phyloP scores from a whole-genome alignment of 2,113 vertebrate species.

The Gambusia holbrooki region DNA sequence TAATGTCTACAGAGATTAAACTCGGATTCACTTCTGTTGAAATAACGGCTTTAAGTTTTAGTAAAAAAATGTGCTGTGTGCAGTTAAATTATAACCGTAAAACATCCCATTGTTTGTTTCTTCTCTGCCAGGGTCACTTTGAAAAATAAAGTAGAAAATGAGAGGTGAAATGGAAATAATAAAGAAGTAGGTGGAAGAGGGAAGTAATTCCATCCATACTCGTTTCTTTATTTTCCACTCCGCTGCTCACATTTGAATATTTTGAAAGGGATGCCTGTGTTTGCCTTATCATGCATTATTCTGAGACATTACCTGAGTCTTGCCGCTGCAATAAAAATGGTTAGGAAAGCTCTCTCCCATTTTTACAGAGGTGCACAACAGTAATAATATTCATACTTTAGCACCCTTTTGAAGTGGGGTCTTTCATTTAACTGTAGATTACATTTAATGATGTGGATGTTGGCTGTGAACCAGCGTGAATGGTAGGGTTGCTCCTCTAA shows the following conservation, averaged over 20 bases:
- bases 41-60: not conserved
- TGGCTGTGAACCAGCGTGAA: slow-evolving; percentile 52
- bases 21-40: too few species aligned
- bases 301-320: slow-evolving; percentile 75
- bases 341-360: slow-evolving; percentile 62
- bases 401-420: slow-evolving; percentile 39
- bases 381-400: slow-evolving; percentile 78
- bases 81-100: slow-evolving; percentile 11
- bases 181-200: slow-evolving; percentile 64
- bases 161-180: slow-evolving; percentile 71
- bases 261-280: slow-evolving; percentile 81
- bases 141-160: slow-evolving; percentile 60
- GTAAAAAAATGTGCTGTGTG: not conserved
- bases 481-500: slow-evolving; percentile 15
- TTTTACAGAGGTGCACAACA: slow-evolving; percentile 67
- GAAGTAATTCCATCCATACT: slow-evolving; percentile 74
- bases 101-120: slow-evolving; percentile 22
- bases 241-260: slow-evolving; percentile 80
- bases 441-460: slow-evolving; percentile 64
- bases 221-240: slow-evolving; percentile 83
- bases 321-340: slow-evolving; percentile 78
- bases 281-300: slow-evolving; percentile 85
- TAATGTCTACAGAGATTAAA: too few species aligned
- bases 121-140: slow-evolving; percentile 58
- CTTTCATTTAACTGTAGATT: slow-evolving; percentile 71